Evolutionary conservation across 2,797 vertebrate species (phyloP).

Genomic region (Eulemur rubriventer): DNA sequence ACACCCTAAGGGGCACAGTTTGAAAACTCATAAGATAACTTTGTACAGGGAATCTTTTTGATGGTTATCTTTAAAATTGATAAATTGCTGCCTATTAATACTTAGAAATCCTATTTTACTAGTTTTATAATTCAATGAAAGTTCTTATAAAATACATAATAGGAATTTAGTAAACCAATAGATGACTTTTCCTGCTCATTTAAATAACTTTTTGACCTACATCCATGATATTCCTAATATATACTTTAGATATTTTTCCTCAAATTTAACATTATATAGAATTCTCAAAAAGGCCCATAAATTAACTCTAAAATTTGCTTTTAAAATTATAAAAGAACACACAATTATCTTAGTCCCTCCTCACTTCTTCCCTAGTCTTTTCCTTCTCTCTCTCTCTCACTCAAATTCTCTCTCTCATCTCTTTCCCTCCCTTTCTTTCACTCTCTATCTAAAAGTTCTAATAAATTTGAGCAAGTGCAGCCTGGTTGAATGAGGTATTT

Average conservation of each 20-base stretch:
- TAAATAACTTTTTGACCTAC: background rate
- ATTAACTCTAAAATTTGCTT: slow-evolving; percentile 30
- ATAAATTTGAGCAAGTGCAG: background rate
- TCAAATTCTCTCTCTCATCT: background rate
- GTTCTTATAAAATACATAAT: slow-evolving; percentile 17
- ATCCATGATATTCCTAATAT: background rate
- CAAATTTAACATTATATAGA: background rate
- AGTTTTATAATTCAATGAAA: background rate
- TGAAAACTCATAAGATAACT: background rate
- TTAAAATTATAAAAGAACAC: background rate
- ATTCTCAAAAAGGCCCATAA: background rate
- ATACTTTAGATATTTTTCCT: background rate
- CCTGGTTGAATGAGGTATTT: background rate
- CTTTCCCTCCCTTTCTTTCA: background rate
- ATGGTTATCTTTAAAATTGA: slow-evolving; percentile 4
- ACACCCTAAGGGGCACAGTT: background rate
- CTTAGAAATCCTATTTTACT: slow-evolving; percentile 10
- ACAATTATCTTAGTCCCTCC: background rate
- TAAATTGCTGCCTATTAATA: background rate
- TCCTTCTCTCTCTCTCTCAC: background rate
- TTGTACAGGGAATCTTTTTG: background rate
- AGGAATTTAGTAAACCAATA: slow-evolving; percentile 16
- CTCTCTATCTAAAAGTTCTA: background rate
- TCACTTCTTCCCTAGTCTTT: background rate
- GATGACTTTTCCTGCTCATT: background rate